Evolutionary conservation across 2,113 vertebrate genomes (phyloP).

Genomic region (Sinocyclocheilus rhinocerous): DNA sequence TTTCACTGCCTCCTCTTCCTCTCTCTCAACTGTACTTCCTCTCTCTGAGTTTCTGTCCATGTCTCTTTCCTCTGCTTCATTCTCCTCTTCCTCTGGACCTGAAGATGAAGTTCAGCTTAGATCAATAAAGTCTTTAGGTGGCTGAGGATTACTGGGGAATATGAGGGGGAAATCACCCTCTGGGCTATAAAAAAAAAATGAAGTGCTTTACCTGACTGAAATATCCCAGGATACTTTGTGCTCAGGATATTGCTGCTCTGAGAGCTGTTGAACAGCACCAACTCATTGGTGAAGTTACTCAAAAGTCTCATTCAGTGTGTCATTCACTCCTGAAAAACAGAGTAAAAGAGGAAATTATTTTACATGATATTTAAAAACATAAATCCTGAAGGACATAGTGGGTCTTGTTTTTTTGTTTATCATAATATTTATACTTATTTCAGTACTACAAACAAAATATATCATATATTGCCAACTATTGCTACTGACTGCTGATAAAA

Average conservation of each 20-base stretch:
- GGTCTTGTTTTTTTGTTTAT: too few species aligned
- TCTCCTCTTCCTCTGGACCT: constrained; percentile 26
- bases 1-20: neutral
- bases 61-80: constrained; percentile 50
- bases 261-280: constrained; percentile 26
- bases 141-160: neutral
- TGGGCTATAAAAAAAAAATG: neutral
- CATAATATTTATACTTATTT: too few species aligned
- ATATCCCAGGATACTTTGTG: constrained; percentile 1
- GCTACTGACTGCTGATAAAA: too few species aligned
- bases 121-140: neutral
- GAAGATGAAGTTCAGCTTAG: constrained; percentile 8
- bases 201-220: constrained; percentile 16
- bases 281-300: constrained; percentile 24
- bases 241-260: constrained; percentile 19
- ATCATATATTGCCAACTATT: too few species aligned
- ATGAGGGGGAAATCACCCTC: neutral
- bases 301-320: constrained; percentile 20
- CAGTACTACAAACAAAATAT: too few species aligned
- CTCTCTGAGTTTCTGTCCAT: constrained; percentile 33
- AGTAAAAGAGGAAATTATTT: neutral
- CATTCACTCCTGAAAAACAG: constrained; percentile 23
- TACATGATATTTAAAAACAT: neutral
- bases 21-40: constrained; percentile 30
- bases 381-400: too few species aligned